Evolutionary conservation across 2,888 invertebrate species (phyloP).

Genomic region (Megastigmus dorsalis): DNA sequence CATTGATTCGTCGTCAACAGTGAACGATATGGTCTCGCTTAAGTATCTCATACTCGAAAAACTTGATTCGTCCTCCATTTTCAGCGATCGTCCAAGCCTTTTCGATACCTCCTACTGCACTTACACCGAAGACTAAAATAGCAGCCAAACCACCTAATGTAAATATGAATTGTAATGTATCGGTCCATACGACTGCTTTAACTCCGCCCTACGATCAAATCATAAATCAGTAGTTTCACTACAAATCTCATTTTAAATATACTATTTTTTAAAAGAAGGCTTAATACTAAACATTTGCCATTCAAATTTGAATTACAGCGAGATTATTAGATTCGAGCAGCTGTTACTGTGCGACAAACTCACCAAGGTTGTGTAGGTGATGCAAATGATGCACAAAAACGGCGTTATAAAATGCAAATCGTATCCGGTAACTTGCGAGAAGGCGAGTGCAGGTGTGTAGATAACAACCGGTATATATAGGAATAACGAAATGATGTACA

Average conservation of each 20-base stretch:
- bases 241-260: no score
- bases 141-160: conserved; percentile 77
- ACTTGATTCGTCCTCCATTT: conserved; percentile 77
- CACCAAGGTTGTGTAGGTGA: conserved; percentile 85
- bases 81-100: conserved; percentile 78
- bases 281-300: no score
- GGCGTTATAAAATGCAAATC: conserved; percentile 81
- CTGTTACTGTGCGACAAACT: no score
- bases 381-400: conserved; percentile 82
- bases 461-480: conserved; percentile 81
- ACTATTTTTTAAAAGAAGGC: no score
- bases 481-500: conserved; percentile 78
- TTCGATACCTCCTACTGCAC: conserved; percentile 23
- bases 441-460: conserved; percentile 82
- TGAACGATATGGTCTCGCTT: background rate
- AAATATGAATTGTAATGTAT: conserved; percentile 78
- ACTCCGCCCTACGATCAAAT: conserved; percentile 76
- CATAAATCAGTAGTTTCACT: no score
- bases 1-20: background rate
- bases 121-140: conserved; percentile 77
- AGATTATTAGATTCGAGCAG: no score
- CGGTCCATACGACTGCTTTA: conserved; percentile 82
- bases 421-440: conserved; percentile 83
- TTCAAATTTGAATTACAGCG: no score
- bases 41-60: conserved; percentile 78